Base-by-base conservation (phyloP, 1,140 invertebrate genomes). In the Pteromalus puparum region DNA sequence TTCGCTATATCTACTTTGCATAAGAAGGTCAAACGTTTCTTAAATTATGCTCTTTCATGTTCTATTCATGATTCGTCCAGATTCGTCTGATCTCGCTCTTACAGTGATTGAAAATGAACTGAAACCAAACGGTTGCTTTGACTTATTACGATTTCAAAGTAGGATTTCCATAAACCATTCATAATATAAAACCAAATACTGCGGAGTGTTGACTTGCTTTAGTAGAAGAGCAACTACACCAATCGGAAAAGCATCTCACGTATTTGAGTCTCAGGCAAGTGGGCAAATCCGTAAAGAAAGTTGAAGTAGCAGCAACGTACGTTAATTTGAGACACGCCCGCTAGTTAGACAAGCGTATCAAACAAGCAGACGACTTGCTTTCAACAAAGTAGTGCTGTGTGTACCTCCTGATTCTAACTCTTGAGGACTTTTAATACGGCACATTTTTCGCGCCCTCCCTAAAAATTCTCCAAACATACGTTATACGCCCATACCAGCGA, bases 321-420 rank as follows among this genome's bases (percentile, higher is more conserved):
- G 38, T 75, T 75, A 82, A 82, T 82, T 82, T 70, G 26, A 74
- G 68, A 42, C 42, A 38, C 24, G 67, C n/a, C 26, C 26, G 65
- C 7, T 28, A 30, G 12, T 46, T 38, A 48, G 46, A n/a, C 15
- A 48, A 4, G 15, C 53, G 28, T 74, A 74, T 74, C 38, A 81
- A 81, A 72, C 42, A 30, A 81, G 24, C 26, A 72, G n/a, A 80
- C 42, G 24, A 46, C 67, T 68, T 28, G 38, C 42, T 80, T 80
- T 46, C 67, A 80, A 80, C 24, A 48, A 80, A 80, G 68, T 70
- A 38, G 38, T 13, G 6, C 30, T 15, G 28, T 79, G 24, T 30
- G 10, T 67, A 15, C 15, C 10, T 48, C 13, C 46, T 15, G 0
- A 15, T 42, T 48, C 46, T 3, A 10, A 15, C 46, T 48, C 38